Evolutionary conservation across 2,113 vertebrate genomes (phyloP).

Genomic region (Lipophrys pholis): DNA sequence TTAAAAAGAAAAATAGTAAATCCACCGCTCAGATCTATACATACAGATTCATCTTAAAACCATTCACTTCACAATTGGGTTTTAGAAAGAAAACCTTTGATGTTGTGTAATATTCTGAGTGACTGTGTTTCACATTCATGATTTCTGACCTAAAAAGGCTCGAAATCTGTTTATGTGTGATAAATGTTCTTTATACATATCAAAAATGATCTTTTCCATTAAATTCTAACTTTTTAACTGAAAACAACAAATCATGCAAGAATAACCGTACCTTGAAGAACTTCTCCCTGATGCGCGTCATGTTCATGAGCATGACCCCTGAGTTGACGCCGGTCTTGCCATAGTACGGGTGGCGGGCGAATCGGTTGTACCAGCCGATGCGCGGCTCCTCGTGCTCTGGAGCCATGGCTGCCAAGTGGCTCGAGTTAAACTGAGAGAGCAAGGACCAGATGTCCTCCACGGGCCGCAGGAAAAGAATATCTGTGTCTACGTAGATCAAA

Average conservation of each 20-base stretch:
- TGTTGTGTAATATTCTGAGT: no score
- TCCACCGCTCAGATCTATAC: no score
- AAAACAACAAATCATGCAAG: neutral
- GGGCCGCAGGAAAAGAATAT: constrained; percentile 94
- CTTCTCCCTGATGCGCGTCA: constrained; percentile 93
- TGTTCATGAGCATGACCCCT: constrained; percentile 98
- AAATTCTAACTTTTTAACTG: no score
- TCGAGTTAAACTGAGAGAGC: constrained; percentile 89
- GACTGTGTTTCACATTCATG: no score
- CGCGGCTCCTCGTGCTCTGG: constrained; percentile 95
- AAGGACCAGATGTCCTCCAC: constrained; percentile 95
- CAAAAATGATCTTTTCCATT: no score
- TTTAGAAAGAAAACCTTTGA: no score
- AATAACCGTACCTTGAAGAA: constrained; percentile 88
- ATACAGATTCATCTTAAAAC: no score
- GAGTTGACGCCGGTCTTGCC: constrained; percentile 96
- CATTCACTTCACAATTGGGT: no score
- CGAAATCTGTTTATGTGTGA: no score
- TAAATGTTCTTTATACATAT: no score
- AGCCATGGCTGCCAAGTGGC: constrained; percentile 94
- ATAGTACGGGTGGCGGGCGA: constrained; percentile 95
- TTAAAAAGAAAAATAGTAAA: no score
- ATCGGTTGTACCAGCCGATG: constrained; percentile 98
- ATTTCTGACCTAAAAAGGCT: no score
- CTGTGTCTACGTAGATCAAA: constrained; percentile 94